Evolutionary conservation across 2,113 vertebrate species (phyloP).

Genomic region (Montifringilla adamsi): DNA sequence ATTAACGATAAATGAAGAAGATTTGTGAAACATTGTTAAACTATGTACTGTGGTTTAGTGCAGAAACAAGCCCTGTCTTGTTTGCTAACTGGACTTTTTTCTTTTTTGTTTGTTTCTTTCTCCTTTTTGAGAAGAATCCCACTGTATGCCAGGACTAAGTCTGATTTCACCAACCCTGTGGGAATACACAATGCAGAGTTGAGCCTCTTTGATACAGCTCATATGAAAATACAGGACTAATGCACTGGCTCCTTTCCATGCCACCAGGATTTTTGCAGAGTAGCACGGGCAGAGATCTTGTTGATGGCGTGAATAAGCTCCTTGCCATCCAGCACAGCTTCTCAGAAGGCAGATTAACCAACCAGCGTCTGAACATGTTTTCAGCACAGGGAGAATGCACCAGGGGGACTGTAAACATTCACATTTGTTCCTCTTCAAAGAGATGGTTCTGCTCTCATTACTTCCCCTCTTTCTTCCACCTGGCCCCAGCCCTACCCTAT

Average conservation of each 20-base stretch:
- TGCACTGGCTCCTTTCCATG: neutral
- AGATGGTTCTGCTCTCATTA: slow-evolving; percentile 31
- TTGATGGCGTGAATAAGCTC: neutral
- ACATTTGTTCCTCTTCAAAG: slow-evolving; percentile 63
- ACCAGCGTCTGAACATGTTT: slow-evolving; percentile 8
- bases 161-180: neutral
- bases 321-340: neutral
- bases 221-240: neutral
- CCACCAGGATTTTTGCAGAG: neutral
- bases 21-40: neutral
- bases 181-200: neutral
- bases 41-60: neutral
- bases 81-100: neutral
- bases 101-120: neutral
- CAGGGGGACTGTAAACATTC: slow-evolving; percentile 32
- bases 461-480: neutral
- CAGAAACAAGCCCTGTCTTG: neutral
- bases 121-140: neutral
- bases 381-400: slow-evolving; percentile 1
- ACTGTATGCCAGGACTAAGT: neutral
- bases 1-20: neutral
- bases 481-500: neutral
- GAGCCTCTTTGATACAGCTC: neutral
- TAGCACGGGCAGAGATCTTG: neutral
- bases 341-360: slow-evolving; percentile 39